Conservation (phyloP, 2,888 invertebrate species). For the Synanthedon vespiformis region DNA sequence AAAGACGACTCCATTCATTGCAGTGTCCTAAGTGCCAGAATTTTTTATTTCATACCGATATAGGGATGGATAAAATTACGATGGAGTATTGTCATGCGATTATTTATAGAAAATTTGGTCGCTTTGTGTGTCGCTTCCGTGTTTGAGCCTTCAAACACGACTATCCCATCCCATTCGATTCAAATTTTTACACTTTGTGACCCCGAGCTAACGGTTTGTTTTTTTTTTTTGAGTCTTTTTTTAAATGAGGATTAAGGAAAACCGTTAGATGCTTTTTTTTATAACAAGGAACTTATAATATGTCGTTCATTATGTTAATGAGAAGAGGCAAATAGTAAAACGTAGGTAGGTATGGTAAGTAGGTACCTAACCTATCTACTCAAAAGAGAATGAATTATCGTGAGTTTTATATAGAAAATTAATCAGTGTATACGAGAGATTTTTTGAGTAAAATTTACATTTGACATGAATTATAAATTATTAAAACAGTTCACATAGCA, state of each 20-base stretch:
- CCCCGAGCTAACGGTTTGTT: slow-evolving; percentile 34
- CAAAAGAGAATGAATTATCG: background rate
- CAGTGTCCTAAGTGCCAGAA: slow-evolving; percentile 22
- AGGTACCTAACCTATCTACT: too few species aligned
- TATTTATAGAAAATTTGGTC: slow-evolving; percentile 67
- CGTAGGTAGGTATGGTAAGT: too few species aligned
- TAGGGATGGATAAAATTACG: slow-evolving; percentile 65
- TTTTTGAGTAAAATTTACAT: too few species aligned
- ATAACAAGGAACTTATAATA: too few species aligned
- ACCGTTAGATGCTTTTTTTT: slow-evolving; percentile 25
- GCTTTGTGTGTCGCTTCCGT: slow-evolving; percentile 61
- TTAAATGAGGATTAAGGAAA: slow-evolving; percentile 19
- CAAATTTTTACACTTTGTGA: slow-evolving; percentile 33
- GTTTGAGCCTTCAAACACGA: slow-evolving; percentile 19
- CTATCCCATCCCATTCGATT: slow-evolving; percentile 36
- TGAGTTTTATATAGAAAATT: background rate
- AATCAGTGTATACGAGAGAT: too few species aligned
- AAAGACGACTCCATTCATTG: slow-evolving; percentile 30
- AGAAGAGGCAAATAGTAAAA: too few species aligned
- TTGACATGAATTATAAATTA: too few species aligned
- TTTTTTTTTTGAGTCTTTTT: slow-evolving; percentile 21
- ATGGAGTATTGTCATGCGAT: slow-evolving; percentile 57
- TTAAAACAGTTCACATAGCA: too few species aligned
- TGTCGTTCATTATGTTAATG: too few species aligned
- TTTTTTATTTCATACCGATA: slow-evolving; percentile 64